These are phyloP conservation scores for Phanerotoma sp. DNA, from an alignment of 2,888 invertebrate genomes.

Conservation along the genomic window DNA sequence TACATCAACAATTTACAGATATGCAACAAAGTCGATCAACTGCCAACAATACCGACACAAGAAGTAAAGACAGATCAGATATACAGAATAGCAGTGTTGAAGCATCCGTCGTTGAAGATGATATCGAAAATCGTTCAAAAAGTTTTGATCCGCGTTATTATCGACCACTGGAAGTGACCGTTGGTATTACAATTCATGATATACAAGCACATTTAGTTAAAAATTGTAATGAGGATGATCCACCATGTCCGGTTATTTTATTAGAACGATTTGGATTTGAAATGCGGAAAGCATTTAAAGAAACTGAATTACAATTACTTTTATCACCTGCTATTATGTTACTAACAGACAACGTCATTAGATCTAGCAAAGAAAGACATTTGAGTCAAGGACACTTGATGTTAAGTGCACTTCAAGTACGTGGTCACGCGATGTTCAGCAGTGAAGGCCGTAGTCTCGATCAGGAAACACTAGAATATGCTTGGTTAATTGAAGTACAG, in stretches of 20 bases:
- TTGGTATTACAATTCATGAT: constrained; percentile 92
- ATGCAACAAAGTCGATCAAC: constrained; percentile 73
- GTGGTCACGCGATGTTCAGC: constrained; percentile 97
- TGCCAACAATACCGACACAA: constrained; percentile 47
- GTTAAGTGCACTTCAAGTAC: constrained; percentile 81
- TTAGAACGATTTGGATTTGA: constrained; percentile 95
- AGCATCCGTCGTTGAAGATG: constrained; percentile 67
- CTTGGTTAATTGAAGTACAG: constrained; percentile 94
- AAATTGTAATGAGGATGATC: constrained; percentile 87
- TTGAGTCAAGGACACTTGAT: constrained; percentile 83
- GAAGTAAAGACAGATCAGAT: constrained; percentile 49
- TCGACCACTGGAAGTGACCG: constrained; percentile 86
- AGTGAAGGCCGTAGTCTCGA: constrained; percentile 86
- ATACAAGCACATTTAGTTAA: constrained; percentile 92
- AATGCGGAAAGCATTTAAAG: constrained; percentile 91
- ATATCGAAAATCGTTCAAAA: constrained; percentile 61
- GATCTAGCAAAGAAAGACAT: constrained; percentile 70
- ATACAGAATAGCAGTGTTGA: constrained; percentile 56
- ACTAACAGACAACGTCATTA: constrained; percentile 71
- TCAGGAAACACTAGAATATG: constrained; percentile 95
- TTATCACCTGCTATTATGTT: constrained; percentile 86
- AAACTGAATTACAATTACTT: constrained; percentile 87
- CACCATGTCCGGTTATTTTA: constrained; percentile 86
- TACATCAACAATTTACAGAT: constrained; percentile 91
- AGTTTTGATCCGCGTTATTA: constrained; percentile 86